Base-by-base conservation (phyloP, 2,888 invertebrate genomes). In the Cyrtodaria siliqua region DNA sequence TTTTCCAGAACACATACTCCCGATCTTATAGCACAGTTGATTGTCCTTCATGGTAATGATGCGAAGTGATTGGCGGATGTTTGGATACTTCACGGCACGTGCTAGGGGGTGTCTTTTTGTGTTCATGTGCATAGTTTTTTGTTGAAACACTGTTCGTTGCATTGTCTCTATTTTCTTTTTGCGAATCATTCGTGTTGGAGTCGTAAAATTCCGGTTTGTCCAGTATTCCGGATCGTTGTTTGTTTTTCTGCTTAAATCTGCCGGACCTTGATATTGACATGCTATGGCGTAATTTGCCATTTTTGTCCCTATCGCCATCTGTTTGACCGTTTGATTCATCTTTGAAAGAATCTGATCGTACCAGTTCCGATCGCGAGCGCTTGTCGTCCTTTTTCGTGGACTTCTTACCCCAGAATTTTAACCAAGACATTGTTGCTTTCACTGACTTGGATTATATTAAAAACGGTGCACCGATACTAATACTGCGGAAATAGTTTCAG, bases 211-310 rank as follows among this genome's bases (percentile, higher is more conserved):
- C 88, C 24, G 87, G 86, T 63, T 86, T 76, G 63, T 89, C 88
- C 42, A 86, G 59, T 53, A 90, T 85, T 27, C 84, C 87, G 2
- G 84, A 76, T 29, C 90, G 70, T 67, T 88, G 86, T 62, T 87
- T 83, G 63, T 87, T 87, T 66, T 87, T 88, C 74, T 88, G 87
- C 67, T 89, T 89, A 67, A 87, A 90, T 50, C 90, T 67, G 18
- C 90, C 90, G 1, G 90, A 90, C 33, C 90, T 72, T n/a, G 90
- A 90, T 72, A 90, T 88, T 1, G 90, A 90, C 73, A 89, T 78
- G 8, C 87, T 80, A 57, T 89, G 88, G 26, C 86, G 84, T 33
- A 88, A 67, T 53, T 82, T 50, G 2, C 66, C 78, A 50, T 87
- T 83, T 61, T 87, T 87, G 53, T 89, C 87, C 26, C 79, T 77